phyloP scores from a whole-genome alignment of 2,113 vertebrate genomes.

The Piprites chloris region DNA sequence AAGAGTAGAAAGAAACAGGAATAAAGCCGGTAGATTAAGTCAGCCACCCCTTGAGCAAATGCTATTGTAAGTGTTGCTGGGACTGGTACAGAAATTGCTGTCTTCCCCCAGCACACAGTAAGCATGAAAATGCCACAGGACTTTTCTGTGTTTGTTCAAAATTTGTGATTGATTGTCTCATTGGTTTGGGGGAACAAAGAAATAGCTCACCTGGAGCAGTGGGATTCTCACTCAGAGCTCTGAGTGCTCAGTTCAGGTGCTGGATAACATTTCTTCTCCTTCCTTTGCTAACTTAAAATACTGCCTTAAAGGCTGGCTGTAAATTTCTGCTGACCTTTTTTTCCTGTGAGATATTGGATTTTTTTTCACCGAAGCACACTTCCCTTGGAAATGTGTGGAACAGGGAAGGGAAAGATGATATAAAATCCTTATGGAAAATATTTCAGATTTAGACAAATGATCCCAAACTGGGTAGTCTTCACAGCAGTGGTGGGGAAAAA shows the following conservation, averaged over 20 bases:
- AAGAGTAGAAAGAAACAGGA: neutral
- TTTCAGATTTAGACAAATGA: neutral
- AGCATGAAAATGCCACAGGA: neutral
- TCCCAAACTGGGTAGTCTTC: neutral
- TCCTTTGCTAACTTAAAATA: neutral
- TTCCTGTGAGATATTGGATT: neutral
- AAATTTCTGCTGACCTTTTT: neutral
- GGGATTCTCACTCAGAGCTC: neutral
- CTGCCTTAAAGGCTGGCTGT: neutral
- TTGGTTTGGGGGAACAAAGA: neutral
- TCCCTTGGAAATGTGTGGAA: neutral
- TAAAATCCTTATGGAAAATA: neutral
- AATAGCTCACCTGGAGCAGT: neutral
- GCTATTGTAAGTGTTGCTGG: neutral
- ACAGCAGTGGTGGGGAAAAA: neutral
- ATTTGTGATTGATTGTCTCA: neutral
- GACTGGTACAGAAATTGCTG: neutral
- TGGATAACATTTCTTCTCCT: neutral
- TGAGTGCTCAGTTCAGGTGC: neutral
- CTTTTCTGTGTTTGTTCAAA: neutral
- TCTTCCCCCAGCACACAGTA: neutral
- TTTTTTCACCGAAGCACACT: neutral
- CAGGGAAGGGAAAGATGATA: neutral
- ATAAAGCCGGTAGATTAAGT: neutral
- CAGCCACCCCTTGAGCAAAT: neutral